Base-by-base conservation (phyloP, 1,140 invertebrate genomes). In the Micrasema longulum region DNA sequence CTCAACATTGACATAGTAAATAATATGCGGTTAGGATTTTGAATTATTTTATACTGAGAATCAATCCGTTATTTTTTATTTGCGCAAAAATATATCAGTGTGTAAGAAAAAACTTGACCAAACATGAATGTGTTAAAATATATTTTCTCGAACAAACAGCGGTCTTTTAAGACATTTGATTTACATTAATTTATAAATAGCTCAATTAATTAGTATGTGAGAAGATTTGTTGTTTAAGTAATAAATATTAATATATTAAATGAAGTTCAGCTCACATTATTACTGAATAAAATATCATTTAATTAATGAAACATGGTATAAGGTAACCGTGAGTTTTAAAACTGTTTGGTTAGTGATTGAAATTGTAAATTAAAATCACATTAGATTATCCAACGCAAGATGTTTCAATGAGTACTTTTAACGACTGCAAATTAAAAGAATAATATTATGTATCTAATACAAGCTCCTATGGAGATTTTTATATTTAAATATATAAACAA, bases 381-480 rank as follows among this genome's bases (percentile, higher is more conserved):
- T 71, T 76, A 76, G 74, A 66, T 76, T 71, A 76, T 76, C 63
- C 67, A 73, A 70, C 41, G 66, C 69, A 65, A 72, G 48, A 66
- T 73, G 71, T 76, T 76, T 76, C 72, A 76, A 65, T 76, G 64
- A 69, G 72, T 69, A 76, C 74, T 76, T 76, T 73, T 73, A 76
- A 76, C 71, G 74, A 76, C 74, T 76, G 74, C 71, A 73, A 76
- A 70, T 73, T 75, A 72, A 76, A 76, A 76, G 64, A 76, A 73
- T 73, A 76, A 73, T 31, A 31, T 73, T 76, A 67, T 76, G 67
- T 76, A 76, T 73, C 71, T 76, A 76, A 76, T 76, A 79, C 79
- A 80, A 82, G 79, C 84, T 83, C 82, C 83, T 84, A 83, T 84
- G 83, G 82, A 85, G 83, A 83, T 83, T 84, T 84, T 83, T 83